Evolutionary conservation across 2,797 vertebrate genomes (phyloP), one percentile per base, ranked within the genome.

Genomic region (Crax fasciolata): DNA sequence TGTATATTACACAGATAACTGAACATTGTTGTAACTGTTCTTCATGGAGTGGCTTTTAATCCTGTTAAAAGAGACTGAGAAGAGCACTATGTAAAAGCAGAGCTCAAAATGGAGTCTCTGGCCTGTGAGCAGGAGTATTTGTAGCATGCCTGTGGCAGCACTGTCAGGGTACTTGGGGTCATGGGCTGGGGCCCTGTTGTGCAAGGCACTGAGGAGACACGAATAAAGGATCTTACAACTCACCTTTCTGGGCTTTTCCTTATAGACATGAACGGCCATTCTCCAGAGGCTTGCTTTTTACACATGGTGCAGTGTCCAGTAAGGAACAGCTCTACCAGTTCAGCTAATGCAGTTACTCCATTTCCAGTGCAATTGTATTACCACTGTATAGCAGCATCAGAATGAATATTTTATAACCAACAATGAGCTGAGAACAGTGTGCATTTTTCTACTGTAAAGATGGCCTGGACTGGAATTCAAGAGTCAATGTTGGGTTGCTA

Each of bases 361-460:
- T 93, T 96, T 95, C 75, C 91, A 87, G 44, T 39, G 48, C 81
- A 94, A 93, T 91, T 57, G 30, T 28, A 89, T 93, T 96, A 95
- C 30, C 4, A 0, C 59, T 46, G 61, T 77, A 18, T 74, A 87
- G 87, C 59, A 82, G 81, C 89, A 89, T 93, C 89, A 85, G 89
- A 63, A 57, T 0, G 0, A 88, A 71, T 70, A 87, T 92, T 89
- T 79, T 68, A n/a, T 74, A 83, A 82, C 2, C 6, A 70, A n/a
- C 81, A 87, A 35, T 32, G 30, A 85, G 90, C 84, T 82, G 84
- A 84, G 38, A 82, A 46, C 67, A 73, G 55, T 28, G 59, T 70
- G 48, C 55, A 87, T 41, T 6, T 23, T 23, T 73, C 94, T 77
- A 10, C 71, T 44, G 20, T 28, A 52, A 82, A 84, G 52, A 61